Conservation (phyloP, 2,888 invertebrate genomes). For the Odontothrips loti region DNA sequence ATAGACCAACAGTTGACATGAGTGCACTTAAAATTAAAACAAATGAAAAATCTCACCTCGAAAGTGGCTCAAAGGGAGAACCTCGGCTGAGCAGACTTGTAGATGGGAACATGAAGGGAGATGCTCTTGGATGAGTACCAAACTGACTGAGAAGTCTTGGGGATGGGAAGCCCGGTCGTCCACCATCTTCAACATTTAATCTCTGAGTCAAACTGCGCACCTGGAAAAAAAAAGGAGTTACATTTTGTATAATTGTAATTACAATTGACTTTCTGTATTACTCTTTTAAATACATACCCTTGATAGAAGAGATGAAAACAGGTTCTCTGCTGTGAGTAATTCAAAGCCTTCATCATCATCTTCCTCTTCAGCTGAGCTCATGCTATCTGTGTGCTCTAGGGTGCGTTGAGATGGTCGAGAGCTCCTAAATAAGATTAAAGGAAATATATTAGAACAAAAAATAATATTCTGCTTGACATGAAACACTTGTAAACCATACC, state of each 20-base stretch:
- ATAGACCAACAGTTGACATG: too few species aligned
- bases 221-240: conserved; percentile 47
- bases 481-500: conserved; percentile 46
- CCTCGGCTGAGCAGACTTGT: conserved; percentile 19
- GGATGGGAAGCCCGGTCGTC: conserved; percentile 59
- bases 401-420: conserved; percentile 54
- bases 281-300: conserved; percentile 54
- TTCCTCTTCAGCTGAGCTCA: conserved; percentile 72
- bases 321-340: conserved; percentile 82
- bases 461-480: not conserved
- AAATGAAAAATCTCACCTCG: conserved; percentile 36
- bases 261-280: too few species aligned
- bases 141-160: conserved; percentile 56
- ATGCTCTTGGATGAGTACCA: conserved; percentile 42
- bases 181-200: conserved; percentile 75
- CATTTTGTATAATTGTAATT: not conserved
- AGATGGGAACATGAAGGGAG: conserved; percentile 3
- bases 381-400: conserved; percentile 72
- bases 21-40: not conserved
- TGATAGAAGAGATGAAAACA: conserved; percentile 80
- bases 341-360: conserved; percentile 90
- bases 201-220: conserved; percentile 79
- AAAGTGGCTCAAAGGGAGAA: conserved; percentile 35
- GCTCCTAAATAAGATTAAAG: conserved; percentile 45
- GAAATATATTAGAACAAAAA: conserved; percentile 25